Evolutionary conservation across 1,140 invertebrate genomes (phyloP).

Genomic region (Penaeus indicus): DNA sequence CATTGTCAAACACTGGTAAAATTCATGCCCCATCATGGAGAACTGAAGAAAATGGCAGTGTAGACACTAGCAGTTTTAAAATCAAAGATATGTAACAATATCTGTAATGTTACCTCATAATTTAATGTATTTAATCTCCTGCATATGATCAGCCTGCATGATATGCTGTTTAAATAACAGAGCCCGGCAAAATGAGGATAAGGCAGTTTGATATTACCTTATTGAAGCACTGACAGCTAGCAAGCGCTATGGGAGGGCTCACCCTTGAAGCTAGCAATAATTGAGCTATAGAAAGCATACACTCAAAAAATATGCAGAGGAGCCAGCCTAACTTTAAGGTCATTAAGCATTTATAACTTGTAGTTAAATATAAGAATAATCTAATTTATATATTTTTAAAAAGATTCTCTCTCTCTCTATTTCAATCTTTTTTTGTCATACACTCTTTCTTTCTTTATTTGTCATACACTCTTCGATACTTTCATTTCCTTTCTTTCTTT

Average conservation of each 20-base stretch:
- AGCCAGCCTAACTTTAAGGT: conserved; percentile 10
- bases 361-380: conserved; percentile 14
- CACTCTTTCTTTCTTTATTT: too few species aligned
- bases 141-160: conserved; percentile 36
- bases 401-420: too few species aligned
- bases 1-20: conserved; percentile 44
- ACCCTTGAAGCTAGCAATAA: conserved; percentile 31
- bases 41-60: conserved; percentile 49
- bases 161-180: conserved; percentile 32
- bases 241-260: conserved; percentile 29
- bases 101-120: conserved; percentile 29
- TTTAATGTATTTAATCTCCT: conserved; percentile 17
- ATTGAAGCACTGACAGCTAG: conserved; percentile 16
- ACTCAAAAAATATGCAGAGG: conserved; percentile 32
- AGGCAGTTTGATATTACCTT: conserved; percentile 4
- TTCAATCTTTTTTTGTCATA: too few species aligned
- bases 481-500: too few species aligned
- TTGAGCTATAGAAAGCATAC: conserved; percentile 34
- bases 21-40: conserved; percentile 44
- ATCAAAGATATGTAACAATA: conserved; percentile 26
- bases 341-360: conserved; percentile 30
- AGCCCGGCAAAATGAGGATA: conserved; percentile 42
- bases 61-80: conserved; percentile 42
- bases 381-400: not conserved
- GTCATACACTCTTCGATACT: too few species aligned